Evolutionary conservation across 2,113 vertebrate species (phyloP), one percentile per base, ranked within the genome.

Genomic region (Acanthisitta chloris): DNA sequence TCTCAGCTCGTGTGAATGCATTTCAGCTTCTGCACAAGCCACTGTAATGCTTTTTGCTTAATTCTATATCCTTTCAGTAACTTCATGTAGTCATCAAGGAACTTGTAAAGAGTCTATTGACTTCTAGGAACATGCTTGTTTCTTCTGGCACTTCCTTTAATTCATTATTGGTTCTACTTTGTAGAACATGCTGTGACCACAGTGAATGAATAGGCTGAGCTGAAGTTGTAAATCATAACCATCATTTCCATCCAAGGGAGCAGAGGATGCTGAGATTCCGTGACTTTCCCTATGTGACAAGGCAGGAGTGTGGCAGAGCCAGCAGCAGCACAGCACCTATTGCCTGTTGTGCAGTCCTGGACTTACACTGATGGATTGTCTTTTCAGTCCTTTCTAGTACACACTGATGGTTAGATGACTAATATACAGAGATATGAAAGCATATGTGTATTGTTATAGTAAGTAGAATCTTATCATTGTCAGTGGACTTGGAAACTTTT

Each of bases 81-180:
- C 74, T 90, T 86, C 58, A 40, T 76, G 76, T 86, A 88, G 81
- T 74, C 87, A 86, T 95, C 93, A 92, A 89, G 67, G 64, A 94
- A 58, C 67, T 90, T 95, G 79, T 93, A 92, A 93, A 71, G 85
- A 51, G 31, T 51, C 25, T 71, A 93, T 67, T 83, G 94, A 92
- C 93, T 77, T 88, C 54, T 24, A 77, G 74, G 71, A 86, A 48
- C 71, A 20, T 26, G 14, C 66, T 84, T 93, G 87, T 82, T 88
- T 92, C 79, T 91, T 66, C 54, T 64, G 90, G 46, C 55, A 34
- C 78, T 81, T 86, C 85, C 71, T 95, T 83, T 90, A 92, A 80
- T 77, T 96, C 74, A 7, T 88, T 91, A 70, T 48, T 72, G 71
- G 58, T 54, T 85, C 81, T 62, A 28, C 74, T 42, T 82, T 85